Base-by-base conservation (phyloP, 2,888 invertebrate species). In the Polydrusus pterygomalis region DNA sequence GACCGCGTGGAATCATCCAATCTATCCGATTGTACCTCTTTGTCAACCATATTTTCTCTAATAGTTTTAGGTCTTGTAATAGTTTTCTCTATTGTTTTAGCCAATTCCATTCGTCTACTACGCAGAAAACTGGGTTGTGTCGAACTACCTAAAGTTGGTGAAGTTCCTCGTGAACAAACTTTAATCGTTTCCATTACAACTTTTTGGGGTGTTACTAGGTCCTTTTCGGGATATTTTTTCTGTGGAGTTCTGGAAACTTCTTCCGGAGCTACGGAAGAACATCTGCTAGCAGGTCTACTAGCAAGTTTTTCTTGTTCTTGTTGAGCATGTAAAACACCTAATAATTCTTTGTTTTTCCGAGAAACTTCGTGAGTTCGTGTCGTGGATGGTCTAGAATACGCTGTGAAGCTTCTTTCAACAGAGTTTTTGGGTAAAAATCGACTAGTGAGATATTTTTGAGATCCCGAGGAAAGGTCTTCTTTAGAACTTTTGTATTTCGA, bases 131-230 rank as follows among this genome's bases (percentile, higher is more conserved):
- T 86, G 13, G 88, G 88, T 20, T 79, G 81, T 40, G 89, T 87
- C 0, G 91, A 89, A 0, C 93, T 92, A 49, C 63, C 64, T 3
- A 93, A 92, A 0, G 93, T 94, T 0, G 95, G 95, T 17, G 95
- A 96, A 0, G 95, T 95, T 34, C 93, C 93, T 74, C 95, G 89
- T 0, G 94, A 94, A 2, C 94, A 89, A 65, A 95, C 91, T 5
- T 90, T 89, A 2, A 95, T 85, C 3, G 91, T 88, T 49, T 90
- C 85, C 74, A 87, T 86, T 78, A 87, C 87, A 15, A 82, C 78
- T 73, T 81, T 81, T 58, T 82, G 75, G 6, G 78, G 81, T 54
- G 82, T 79, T 62, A 78, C 77, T 56, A 79, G 77, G 3, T 75
- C 65, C 62, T 83, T 81, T 74, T 82, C 81, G 18, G 64, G 71